Conservation (phyloP, 2,888 invertebrate species). For the Tortrix viridana region DNA sequence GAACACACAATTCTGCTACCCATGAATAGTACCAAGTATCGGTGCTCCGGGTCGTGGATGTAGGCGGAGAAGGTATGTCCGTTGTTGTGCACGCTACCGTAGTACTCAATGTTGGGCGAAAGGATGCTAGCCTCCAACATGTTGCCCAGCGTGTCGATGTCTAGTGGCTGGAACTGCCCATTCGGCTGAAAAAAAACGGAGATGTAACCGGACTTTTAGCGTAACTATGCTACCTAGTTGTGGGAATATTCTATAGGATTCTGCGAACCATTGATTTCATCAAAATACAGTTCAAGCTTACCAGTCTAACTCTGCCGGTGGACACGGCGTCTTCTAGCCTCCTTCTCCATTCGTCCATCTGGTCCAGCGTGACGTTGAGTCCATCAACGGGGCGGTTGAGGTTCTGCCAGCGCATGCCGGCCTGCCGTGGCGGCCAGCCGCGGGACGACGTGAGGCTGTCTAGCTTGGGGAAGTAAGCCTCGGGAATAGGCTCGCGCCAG, state of each 20-base stretch:
- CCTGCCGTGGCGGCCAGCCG: conserved; percentile 88
- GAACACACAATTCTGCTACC: too few relatives aligned
- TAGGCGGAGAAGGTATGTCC: conserved; percentile 89
- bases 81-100: conserved; percentile 90
- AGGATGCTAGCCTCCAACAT: conserved; percentile 87
- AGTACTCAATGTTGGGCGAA: conserved; percentile 86
- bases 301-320: conserved; percentile 85
- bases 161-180: conserved; percentile 77
- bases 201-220: background rate
- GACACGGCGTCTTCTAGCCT: conserved; percentile 90
- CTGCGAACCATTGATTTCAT: background rate
- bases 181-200: conserved; percentile 60
- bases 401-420: conserved; percentile 85
- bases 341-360: conserved; percentile 90
- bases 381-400: conserved; percentile 87
- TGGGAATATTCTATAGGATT: background rate
- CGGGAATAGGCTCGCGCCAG: conserved; percentile 87
- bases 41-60: conserved; percentile 89
- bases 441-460: conserved; percentile 88
- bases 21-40: conserved; percentile 84
- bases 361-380: conserved; percentile 84
- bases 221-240: background rate
- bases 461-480: conserved; percentile 93
- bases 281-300: conserved; percentile 57
- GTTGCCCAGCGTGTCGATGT: conserved; percentile 89